These are phyloP conservation scores for Anoplopoma fimbria DNA, from an alignment of 2,113 vertebrate species.

Conservation along the genomic window DNA sequence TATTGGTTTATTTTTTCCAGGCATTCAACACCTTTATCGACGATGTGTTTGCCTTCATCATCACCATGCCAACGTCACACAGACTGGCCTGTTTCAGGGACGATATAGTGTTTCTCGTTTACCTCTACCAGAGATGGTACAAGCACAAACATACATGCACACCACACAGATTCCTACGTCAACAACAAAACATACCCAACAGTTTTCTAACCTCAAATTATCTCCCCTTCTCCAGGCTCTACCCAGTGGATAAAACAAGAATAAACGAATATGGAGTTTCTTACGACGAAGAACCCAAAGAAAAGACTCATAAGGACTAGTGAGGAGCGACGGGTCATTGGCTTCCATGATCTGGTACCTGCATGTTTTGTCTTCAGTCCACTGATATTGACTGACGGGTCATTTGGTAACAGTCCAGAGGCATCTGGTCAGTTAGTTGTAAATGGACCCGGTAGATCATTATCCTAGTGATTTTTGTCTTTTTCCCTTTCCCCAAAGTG, in stretches of 20 bases:
- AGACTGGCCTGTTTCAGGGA: slow-evolving; percentile 98
- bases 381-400: slow-evolving; percentile 3
- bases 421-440: background rate
- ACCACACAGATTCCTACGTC: background rate
- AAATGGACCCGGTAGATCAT: slow-evolving; percentile 6
- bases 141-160: slow-evolving; percentile 33
- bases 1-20: slow-evolving; percentile 73
- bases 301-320: slow-evolving; percentile 88
- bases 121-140: slow-evolving; percentile 99
- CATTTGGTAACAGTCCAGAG: background rate
- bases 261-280: slow-evolving; percentile 97
- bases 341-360: slow-evolving; percentile 24
- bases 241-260: slow-evolving; percentile 97
- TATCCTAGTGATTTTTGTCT: background rate
- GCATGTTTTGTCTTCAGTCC: background rate
- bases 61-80: slow-evolving; percentile 99
- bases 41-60: slow-evolving; percentile 98
- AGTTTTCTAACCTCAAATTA: background rate
- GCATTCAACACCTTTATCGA: slow-evolving; percentile 99
- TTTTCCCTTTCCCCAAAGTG: slow-evolving; percentile 3
- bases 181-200: background rate
- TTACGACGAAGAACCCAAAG: slow-evolving; percentile 89
- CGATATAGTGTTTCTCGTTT: slow-evolving; percentile 96
- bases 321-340: background rate
- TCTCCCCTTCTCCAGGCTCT: slow-evolving; percentile 87